phyloP scores from a whole-genome alignment of 2,797 vertebrate species.

The Chrysocyon brachyurus region DNA sequence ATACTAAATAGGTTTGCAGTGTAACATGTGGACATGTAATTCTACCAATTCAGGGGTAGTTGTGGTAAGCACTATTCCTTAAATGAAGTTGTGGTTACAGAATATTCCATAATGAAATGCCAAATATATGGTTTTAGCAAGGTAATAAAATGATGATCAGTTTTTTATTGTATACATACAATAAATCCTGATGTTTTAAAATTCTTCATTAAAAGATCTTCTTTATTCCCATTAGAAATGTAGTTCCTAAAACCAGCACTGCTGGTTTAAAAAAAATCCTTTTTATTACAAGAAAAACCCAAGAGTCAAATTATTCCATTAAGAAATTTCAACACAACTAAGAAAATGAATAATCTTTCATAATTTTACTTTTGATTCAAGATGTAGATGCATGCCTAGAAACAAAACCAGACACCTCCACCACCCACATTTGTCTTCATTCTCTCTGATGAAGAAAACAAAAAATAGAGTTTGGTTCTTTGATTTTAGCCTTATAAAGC shows the following conservation, averaged over 20 bases:
- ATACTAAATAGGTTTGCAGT: not conserved
- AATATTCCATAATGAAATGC: not conserved
- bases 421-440: not conserved
- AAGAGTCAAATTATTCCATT: not conserved
- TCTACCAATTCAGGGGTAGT: not conserved
- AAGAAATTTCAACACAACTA: not conserved
- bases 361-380: constrained; percentile 39
- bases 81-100: not conserved
- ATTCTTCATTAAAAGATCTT: not conserved
- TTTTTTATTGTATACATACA: not conserved
- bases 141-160: not conserved
- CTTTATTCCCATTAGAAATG: not conserved
- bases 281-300: not conserved
- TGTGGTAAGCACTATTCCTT: not conserved
- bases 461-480: not conserved
- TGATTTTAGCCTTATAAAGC: not conserved
- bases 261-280: not conserved
- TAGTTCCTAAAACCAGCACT: not conserved
- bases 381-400: not conserved
- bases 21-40: not conserved
- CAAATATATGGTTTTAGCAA: not conserved
- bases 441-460: not conserved
- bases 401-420: not conserved
- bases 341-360: constrained; percentile 3
- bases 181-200: not conserved